These are phyloP conservation scores for Chaetops frenatus DNA, from an alignment of 2,113 vertebrate species.

Conservation along the genomic window DNA sequence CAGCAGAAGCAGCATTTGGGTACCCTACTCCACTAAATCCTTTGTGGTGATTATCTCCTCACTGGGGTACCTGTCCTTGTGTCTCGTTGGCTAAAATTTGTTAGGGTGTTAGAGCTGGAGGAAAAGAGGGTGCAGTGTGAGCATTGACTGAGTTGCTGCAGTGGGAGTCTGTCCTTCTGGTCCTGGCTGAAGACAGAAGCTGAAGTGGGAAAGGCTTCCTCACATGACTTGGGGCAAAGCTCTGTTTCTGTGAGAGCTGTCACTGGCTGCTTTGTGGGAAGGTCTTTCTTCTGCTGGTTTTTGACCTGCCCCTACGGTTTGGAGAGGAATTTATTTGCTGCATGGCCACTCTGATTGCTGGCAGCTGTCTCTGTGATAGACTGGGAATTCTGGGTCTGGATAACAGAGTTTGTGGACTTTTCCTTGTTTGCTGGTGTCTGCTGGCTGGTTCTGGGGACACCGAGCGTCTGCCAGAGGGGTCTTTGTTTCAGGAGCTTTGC, in stretches of 20 bases:
- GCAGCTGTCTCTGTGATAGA: neutral
- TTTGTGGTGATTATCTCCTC: neutral
- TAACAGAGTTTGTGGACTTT: neutral
- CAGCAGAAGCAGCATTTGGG: neutral
- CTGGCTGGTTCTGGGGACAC: neutral
- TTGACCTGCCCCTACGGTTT: neutral
- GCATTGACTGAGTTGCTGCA: neutral
- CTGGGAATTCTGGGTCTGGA: neutral
- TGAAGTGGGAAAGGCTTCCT: neutral
- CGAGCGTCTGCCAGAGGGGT: neutral
- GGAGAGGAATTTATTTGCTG: slow-evolving; percentile 1
- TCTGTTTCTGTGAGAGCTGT: neutral
- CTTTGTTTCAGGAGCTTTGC: neutral
- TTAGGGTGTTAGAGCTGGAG: neutral
- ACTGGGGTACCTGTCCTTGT: neutral
- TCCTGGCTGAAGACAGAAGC: neutral
- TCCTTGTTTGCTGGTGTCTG: neutral
- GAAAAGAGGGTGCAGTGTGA: neutral
- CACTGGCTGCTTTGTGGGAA: neutral
- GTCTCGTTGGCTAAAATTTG: neutral
- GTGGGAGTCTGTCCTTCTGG: neutral
- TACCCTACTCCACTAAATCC: neutral
- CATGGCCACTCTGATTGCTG: neutral
- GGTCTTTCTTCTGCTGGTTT: slow-evolving; percentile 16
- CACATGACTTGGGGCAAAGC: neutral